Evolutionary conservation across 1,140 invertebrate species (phyloP).

Genomic region (Drosophila elegans): DNA sequence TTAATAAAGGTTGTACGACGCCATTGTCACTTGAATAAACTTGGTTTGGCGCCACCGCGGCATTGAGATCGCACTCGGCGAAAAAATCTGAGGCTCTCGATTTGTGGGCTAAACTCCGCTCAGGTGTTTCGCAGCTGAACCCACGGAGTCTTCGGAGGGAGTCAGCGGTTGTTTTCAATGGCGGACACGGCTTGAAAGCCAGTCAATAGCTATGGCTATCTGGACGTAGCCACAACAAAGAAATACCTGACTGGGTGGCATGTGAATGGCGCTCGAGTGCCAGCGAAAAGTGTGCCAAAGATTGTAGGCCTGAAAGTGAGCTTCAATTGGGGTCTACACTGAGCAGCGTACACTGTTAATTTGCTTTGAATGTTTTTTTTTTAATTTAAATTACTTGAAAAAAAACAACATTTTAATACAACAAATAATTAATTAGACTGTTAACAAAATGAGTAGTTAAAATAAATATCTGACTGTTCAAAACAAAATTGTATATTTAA

Average conservation of each 20-base stretch:
- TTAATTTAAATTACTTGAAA: no score
- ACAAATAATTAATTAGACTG: no score
- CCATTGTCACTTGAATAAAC: conserved; percentile 70
- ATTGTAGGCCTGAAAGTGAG: conserved; percentile 63
- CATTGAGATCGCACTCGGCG: conserved; percentile 61
- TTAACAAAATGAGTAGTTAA: no score
- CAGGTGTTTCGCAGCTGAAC: conserved; percentile 46
- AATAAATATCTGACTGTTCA: no score
- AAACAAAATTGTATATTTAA: no score
- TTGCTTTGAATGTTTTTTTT: no score
- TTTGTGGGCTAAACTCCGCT: conserved; percentile 66
- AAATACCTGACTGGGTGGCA: conserved; percentile 43
- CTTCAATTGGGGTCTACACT: conserved; percentile 33
- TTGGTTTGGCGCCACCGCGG: conserved; percentile 71
- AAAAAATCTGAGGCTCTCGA: conserved; percentile 19
- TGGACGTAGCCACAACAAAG: conserved; percentile 39
- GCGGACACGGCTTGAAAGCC: conserved; percentile 52
- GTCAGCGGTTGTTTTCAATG: conserved; percentile 55
- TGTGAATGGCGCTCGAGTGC: conserved; percentile 55
- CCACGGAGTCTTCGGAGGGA: conserved; percentile 13
- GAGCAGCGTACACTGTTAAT: not conserved
- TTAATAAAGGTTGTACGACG: conserved; percentile 52
- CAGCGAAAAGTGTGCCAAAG: conserved; percentile 75
- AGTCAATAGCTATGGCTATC: conserved; percentile 15
- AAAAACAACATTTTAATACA: no score